These are phyloP conservation scores for Paradoxurus hermaphroditus DNA, from an alignment of 2,113 vertebrate genomes.

Conservation along the genomic window DNA sequence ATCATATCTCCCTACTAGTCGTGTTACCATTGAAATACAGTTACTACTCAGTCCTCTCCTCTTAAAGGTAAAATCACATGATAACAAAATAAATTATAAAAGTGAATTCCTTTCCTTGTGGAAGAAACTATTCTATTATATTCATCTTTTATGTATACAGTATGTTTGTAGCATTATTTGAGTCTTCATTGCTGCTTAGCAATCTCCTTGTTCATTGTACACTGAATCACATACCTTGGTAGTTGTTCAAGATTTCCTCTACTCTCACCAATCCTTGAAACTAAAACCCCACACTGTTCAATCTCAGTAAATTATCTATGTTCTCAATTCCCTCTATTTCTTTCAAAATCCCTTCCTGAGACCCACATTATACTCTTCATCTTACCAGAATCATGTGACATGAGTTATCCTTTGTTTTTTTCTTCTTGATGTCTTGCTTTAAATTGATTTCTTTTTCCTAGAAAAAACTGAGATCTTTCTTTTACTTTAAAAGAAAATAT, in stretches of 20 bases:
- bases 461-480: not conserved
- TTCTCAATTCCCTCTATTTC: not conserved
- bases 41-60: constrained; percentile 10
- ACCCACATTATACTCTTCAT: not conserved
- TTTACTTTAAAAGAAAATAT: not conserved
- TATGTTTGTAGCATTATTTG: not conserved
- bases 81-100: constrained; percentile 8
- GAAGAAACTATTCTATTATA: not conserved
- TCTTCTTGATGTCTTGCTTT: not conserved
- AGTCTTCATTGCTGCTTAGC: not conserved
- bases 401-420: not conserved
- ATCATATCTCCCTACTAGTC: not conserved
- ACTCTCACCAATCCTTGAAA: not conserved
- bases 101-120: not conserved
- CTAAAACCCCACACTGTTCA: not conserved
- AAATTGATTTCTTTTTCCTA: not conserved
- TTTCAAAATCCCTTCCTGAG: not conserved
- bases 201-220: not conserved
- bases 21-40: not conserved
- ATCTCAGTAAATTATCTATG: not conserved
- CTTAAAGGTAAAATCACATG: constrained; percentile 34
- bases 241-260: not conserved
- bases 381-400: not conserved
- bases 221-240: not conserved
- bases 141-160: not conserved